Conservation (phyloP, 1,140 invertebrate genomes). For the Drosophila nannoptera region DNA sequence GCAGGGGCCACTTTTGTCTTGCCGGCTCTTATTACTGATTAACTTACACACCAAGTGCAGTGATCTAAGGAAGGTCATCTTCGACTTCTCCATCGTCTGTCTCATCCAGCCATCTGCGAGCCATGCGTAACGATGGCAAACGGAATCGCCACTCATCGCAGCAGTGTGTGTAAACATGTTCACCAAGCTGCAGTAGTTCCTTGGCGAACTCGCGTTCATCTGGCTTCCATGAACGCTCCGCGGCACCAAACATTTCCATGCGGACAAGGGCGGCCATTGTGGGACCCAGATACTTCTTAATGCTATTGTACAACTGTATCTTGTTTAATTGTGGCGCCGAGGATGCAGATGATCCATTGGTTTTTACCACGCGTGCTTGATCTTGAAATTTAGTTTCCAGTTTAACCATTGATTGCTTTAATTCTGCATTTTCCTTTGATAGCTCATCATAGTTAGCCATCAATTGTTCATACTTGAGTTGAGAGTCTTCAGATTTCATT, state of each 20-base stretch:
- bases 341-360: background rate
- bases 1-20: background rate
- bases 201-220: constrained; percentile 63
- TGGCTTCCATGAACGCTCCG: constrained; percentile 63
- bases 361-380: background rate
- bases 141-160: constrained; percentile 74
- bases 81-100: constrained; percentile 2
- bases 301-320: constrained; percentile 66
- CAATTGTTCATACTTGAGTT: constrained; percentile 26
- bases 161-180: constrained; percentile 60
- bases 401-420: constrained; percentile 18
- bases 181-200: constrained; percentile 65
- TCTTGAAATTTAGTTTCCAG: constrained; percentile 10
- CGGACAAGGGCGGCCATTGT: constrained; percentile 68
- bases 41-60: too few species aligned
- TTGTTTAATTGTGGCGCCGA: constrained; percentile 41
- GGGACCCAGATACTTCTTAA: constrained; percentile 68
- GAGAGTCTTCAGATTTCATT: background rate
- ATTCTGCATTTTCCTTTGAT: constrained; percentile 11
- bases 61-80: background rate
- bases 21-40: background rate
- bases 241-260: constrained; percentile 74
- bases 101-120: constrained; percentile 46
- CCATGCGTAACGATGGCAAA: constrained; percentile 52
- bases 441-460: constrained; percentile 24